A percentile compares a stretch with the other conserved stretches of the same genome.
These are phyloP conservation scores for Diabrotica balteata DNA, from an alignment of 2,888 invertebrate species.

Conservation along the genomic window DNA sequence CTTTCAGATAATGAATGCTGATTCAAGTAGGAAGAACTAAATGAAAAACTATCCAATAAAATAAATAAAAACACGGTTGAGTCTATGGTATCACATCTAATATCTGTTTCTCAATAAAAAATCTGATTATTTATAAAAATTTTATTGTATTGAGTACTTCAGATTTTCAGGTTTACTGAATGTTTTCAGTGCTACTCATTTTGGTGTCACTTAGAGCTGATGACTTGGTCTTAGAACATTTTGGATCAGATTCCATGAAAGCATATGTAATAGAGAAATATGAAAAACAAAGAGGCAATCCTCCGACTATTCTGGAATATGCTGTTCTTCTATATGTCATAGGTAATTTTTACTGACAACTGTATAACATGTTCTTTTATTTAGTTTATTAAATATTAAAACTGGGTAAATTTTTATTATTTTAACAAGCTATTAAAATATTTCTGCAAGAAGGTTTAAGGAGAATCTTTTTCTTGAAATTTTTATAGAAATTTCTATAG, in stretches of 20 bases:
- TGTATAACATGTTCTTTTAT: no score
- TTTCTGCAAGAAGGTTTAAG: no score
- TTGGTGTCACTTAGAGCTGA: slow-evolving; percentile 92
- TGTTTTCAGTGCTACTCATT: slow-evolving; percentile 80
- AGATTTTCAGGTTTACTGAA: slow-evolving; percentile 1
- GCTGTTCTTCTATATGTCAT: slow-evolving; percentile 84
- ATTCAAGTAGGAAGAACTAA: no score
- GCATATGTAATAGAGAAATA: slow-evolving; percentile 67
- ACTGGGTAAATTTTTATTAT: neutral
- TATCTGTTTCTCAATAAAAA: no score
- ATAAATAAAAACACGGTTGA: no score
- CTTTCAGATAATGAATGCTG: no score
- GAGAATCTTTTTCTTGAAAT: no score
- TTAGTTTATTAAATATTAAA: neutral
- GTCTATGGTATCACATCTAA: no score
- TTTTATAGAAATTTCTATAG: no score
- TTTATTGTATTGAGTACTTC: neutral
- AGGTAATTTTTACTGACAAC: slow-evolving; percentile 61
- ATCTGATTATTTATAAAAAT: neutral
- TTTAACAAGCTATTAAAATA: neutral
- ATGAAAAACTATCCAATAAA: no score
- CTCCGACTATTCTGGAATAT: slow-evolving; percentile 84
- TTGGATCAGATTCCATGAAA: slow-evolving; percentile 76
- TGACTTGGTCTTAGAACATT: slow-evolving; percentile 73
- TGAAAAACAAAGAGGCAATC: slow-evolving; percentile 80